Percentiles rank a stretch among this genome's conserved stretches.
These are phyloP conservation scores for Noturus placidus DNA, from an alignment of 2,113 vertebrate genomes.

Conservation along the genomic window DNA sequence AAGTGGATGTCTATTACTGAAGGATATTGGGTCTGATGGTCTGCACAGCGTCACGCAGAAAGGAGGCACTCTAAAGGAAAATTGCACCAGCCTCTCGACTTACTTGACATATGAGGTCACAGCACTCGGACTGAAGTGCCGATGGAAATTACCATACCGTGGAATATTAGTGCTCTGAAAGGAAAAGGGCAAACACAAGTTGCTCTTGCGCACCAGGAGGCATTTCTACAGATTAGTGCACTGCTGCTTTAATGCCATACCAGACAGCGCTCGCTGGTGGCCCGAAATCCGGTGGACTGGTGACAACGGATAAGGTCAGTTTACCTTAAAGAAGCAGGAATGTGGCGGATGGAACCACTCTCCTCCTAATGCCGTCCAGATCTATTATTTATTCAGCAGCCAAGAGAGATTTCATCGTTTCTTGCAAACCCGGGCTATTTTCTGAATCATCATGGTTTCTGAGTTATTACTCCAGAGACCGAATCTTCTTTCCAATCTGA, in stretches of 20 bases:
- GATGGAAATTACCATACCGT: constrained; percentile 37
- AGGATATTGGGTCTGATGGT: neutral
- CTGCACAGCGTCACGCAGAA: neutral
- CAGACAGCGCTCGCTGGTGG: neutral
- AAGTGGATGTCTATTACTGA: constrained; percentile 19
- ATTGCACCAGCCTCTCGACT: constrained; percentile 40
- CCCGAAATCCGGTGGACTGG: neutral
- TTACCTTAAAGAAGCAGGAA: neutral
- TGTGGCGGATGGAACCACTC: neutral
- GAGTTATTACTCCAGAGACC: constrained; percentile 20
- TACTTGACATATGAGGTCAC: constrained; percentile 46
- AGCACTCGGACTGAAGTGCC: constrained; percentile 38
- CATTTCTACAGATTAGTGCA: constrained; percentile 11
- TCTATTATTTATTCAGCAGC: constrained; percentile 25
- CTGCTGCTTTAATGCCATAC: neutral
- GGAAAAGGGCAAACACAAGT: constrained; percentile 38
- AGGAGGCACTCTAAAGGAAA: constrained; percentile 31
- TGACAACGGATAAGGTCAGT: neutral
- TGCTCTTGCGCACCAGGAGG: constrained; percentile 21
- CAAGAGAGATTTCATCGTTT: constrained; percentile 11
- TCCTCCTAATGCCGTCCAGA: neutral
- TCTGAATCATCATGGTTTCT: constrained; percentile 28
- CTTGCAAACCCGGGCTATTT: constrained; percentile 20
- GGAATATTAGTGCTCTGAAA: constrained; percentile 11
- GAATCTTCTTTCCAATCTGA: constrained; percentile 8